Base-by-base conservation (phyloP, 2,888 invertebrate genomes). In the Caenorhabditis becei region DNA sequence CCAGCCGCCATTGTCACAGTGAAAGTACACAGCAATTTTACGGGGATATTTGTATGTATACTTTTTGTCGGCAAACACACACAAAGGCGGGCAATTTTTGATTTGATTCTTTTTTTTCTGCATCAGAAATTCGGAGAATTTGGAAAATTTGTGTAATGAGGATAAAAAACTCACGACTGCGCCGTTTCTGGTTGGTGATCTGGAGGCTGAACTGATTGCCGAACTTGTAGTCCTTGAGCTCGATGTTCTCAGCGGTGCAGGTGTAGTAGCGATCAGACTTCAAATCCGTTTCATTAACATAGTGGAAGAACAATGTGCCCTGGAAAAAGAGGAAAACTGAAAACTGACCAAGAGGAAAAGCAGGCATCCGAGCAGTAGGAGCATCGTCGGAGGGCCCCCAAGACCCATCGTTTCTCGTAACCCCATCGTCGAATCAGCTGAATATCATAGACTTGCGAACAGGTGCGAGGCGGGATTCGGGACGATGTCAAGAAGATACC, bases 151-250 rank as follows among this genome's bases (percentile, higher is more conserved):
- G 23, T 49, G 26, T 0, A 14, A 49, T 16, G 44, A 16, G 14
- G 26, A 32, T 20, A 69, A 66, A 77, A 77, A 54, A 81, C 81
- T 86, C 77, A 87, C 87, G 67, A 56, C 83, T 81, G 49, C 87
- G 71, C 65, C 88, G 78, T 18, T 84, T 82, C 70, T 83, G 85
- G 44, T 80, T 86, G 7, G 80, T 81, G 47, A 90, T 80, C 58
- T 87, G 84, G 37, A 90, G 67, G 26, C 81, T 80, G 86, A 90
- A 90, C 77, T 88, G 90, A 41, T 87, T 85, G 35, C 91, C 91
- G 67, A 91, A 91, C 77, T 91, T 91, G 87, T 91, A 91, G 67
- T 91, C 91, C 75, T 90, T 89, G 77, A 91, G 83, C 78, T 89
- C 85, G n/a, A 85, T 83, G 77, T 91, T 91, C 83, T 91, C 91